Conservation (phyloP, 2,888 invertebrate genomes). For the Oscheius onirici region DNA sequence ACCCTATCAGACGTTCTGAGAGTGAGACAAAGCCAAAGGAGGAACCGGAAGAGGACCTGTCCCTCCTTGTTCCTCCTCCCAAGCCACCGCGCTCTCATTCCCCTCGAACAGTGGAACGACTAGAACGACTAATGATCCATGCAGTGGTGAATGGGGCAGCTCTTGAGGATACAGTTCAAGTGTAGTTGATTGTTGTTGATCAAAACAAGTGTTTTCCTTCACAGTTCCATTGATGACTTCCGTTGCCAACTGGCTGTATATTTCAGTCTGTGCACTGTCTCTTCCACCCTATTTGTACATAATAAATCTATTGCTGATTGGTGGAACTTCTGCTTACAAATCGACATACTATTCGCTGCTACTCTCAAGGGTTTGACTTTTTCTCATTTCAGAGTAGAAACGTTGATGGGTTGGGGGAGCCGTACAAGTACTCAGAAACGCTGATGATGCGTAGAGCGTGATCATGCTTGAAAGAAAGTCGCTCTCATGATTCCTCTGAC, state of each 20-base stretch:
- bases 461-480: no score
- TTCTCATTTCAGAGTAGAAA: no score
- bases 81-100: slow-evolving; percentile 20
- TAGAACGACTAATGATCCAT: slow-evolving; percentile 14
- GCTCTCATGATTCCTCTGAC: no score
- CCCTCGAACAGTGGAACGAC: slow-evolving; percentile 17
- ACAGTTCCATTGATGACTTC: slow-evolving; percentile 13
- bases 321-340: neutral
- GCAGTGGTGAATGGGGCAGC: slow-evolving; percentile 6
- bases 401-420: no score
- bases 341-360: slow-evolving; percentile 19
- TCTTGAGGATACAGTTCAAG: slow-evolving; percentile 1
- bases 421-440: no score
- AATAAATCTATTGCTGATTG: slow-evolving; percentile 12
- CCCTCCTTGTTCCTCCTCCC: slow-evolving; percentile 5
- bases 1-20: neutral
- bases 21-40: slow-evolving; percentile 3
- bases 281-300: slow-evolving; percentile 8
- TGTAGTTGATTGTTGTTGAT: neutral
- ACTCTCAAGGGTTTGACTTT: slow-evolving; percentile 23
- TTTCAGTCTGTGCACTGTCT: neutral
- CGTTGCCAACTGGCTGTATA: slow-evolving; percentile 2
- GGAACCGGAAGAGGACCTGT: neutral
- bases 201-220: neutral
- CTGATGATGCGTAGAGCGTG: no score